Evolutionary conservation across 2,113 vertebrate genomes (phyloP).

Genomic region (Recurvirostra avosetta): DNA sequence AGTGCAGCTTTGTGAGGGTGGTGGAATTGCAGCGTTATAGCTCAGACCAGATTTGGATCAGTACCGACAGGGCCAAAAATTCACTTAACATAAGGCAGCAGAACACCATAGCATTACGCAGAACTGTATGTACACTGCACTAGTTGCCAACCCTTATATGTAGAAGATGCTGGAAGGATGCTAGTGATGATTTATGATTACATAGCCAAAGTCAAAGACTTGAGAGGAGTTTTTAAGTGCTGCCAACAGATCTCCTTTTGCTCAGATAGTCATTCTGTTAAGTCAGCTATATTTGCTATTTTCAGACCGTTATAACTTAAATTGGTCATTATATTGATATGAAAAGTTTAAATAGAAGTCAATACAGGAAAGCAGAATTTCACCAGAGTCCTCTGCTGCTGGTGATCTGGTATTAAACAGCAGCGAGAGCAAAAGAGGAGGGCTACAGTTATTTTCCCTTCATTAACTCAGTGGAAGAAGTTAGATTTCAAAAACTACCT

Average conservation of each 20-base stretch:
- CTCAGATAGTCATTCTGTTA: not conserved
- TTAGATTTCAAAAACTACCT: not conserved
- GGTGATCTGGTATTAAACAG: not conserved
- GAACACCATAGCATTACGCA: not conserved
- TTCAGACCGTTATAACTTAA: not conserved
- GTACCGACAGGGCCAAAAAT: not conserved
- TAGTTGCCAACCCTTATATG: not conserved
- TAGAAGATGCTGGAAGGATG: not conserved
- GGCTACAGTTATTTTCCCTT: not conserved
- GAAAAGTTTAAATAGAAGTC: not conserved
- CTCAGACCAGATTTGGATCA: not conserved
- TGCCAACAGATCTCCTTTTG: not conserved
- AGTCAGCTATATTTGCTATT: not conserved
- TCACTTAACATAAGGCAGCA: not conserved
- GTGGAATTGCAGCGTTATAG: not conserved
- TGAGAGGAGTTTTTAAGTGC: not conserved
- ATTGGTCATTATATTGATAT: not conserved
- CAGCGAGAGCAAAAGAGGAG: accelerated
- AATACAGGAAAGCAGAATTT: not conserved
- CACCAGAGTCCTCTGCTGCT: not conserved
- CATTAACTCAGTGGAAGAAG: not conserved
- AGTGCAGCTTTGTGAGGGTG: not conserved
- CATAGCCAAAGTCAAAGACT: not conserved
- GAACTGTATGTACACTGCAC: not conserved
- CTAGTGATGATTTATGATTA: not conserved